Evolutionary conservation across 2,888 invertebrate genomes (phyloP), one percentile per base, ranked within the genome.

Genomic region (Ceramica pisi): DNA sequence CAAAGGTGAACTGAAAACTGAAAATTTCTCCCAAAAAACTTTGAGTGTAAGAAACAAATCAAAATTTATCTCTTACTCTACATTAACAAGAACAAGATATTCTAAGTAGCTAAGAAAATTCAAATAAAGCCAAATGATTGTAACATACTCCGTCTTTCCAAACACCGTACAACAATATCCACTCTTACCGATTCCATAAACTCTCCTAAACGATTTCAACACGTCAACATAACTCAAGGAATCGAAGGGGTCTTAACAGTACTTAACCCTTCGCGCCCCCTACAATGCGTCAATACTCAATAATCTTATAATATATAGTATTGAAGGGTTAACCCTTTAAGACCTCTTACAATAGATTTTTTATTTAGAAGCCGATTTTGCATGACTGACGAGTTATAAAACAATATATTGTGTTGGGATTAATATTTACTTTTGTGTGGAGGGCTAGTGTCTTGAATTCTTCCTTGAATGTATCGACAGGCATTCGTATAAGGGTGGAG

Each of bases 241-340:
- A 82, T 84, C 81, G 85, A 85, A 91, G 88, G 86, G 84, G 75
- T 72, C 62, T 31, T 63, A 59, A 59, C 50, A 88, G 87, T 91
- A 91, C 92, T 93, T 92, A 93, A 90, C 90, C 91, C 92, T 92
- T 94, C 93, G 92, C 95, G 94, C 96, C 93, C 91, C 70, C 89
- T 63, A 95, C 93, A 96, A 96, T 92, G 87, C 91, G 90, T 93
- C 95, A 94, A 95, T 96, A 94, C 90, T 88, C 95, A 94, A 95
- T 96, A 96, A 96, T 95, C 96, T 91, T 90, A 94, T 95, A 95
- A 95, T 94, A 92, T 90, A 85, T 84, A 84, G 81, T 82, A 84
- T 83, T 83, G 79, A 89, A 89, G 89, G 90, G 88, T 87, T 85
- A 81, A 87, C 86, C 87, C 85, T 83, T 78, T 70, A 77, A 71